Evolutionary conservation across 2,113 vertebrate genomes (phyloP), one percentile per base, ranked within the genome.

Genomic region (Rhipidura dahli): DNA sequence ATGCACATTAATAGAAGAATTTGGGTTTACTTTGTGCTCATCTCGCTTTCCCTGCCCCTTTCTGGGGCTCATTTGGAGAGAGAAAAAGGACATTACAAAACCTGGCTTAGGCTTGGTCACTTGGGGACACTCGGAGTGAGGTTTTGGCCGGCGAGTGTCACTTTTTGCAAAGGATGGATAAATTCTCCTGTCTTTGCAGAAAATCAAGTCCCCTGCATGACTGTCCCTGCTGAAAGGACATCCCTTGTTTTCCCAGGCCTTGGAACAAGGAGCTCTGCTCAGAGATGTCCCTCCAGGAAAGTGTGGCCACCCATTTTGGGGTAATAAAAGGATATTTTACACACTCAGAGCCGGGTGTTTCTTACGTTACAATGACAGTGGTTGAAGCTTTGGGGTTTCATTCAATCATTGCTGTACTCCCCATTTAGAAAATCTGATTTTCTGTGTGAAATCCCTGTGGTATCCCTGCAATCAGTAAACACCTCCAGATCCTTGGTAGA

Each of bases 271-370:
- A 54, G 18, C 22, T 68, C 31, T 64, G 73, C 35, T 61, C 50
- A 2, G 47, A 68, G 30, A 37, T 17, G 2, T 9, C 27, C 51
- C 47, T 35, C 45, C 50, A 69, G 57, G 10, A 40, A 75, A 30
- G 3, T 0, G 8, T 3, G 1, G 4, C 8, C 37, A 6, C 11
- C 50, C 22, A 2, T 1, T 6, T 26, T 53, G 35, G 44, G 44
- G 33, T 26, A 19, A 37, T 5, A 68, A 66, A 76, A 90, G 7
- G 8, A 14, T 10, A 13, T 50, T 73, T 83, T 5, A 22, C 16
- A 4, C 49, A 5, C 40, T 15, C 49, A 54, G 22, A 84, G 28
- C 49, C 19, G 15, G 49, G 7, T 54, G 59, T n/a, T 84, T 73
- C 40, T 15, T 3, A 8, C 1, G 15, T 12, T 28, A 23, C 28